phyloP scores from a whole-genome alignment of 30 jellyfish, hydroid and myxozoan species.

The Pelagia noctiluca region DNA sequence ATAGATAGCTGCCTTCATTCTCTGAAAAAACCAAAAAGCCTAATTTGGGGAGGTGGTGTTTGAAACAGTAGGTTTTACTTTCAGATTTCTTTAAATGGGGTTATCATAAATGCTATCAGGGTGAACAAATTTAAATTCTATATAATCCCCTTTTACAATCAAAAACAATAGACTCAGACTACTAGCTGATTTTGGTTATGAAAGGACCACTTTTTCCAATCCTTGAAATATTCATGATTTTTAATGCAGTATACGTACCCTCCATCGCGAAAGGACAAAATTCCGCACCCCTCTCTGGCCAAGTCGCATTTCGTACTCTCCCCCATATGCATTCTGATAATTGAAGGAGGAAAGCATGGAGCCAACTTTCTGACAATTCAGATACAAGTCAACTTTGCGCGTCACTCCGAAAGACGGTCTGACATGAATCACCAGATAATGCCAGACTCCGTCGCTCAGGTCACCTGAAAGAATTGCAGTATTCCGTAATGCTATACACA shows the following conservation, averaged over 20 bases:
- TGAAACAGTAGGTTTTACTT: no score
- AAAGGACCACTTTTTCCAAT: background rate
- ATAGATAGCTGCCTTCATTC: no score
- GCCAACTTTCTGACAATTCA: slow-evolving; percentile 74
- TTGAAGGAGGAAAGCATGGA: slow-evolving; percentile 52
- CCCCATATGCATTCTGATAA: slow-evolving; percentile 57
- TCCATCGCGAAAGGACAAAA: slow-evolving; percentile 61
- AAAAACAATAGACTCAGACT: background rate
- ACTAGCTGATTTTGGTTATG: background rate
- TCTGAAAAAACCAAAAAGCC: no score
- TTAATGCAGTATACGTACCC: slow-evolving; percentile 35
- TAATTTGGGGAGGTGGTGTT: no score
- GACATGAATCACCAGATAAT: slow-evolving; percentile 63
- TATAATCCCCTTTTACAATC: no score
- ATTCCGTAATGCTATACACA: background rate
- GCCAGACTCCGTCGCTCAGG: slow-evolving; percentile 77
- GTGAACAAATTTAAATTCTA: no score
- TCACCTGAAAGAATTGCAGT: slow-evolving; percentile 25
- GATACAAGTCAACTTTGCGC: slow-evolving; percentile 69
- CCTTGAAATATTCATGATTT: background rate
- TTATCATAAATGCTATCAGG: no score
- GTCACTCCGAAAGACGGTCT: slow-evolving; percentile 55
- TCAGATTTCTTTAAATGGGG: no score
- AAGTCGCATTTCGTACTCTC: slow-evolving; percentile 56
- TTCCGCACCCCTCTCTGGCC: slow-evolving; percentile 75